A percentile compares a stretch with the other conserved stretches of the same genome.
Evolutionary conservation across 2,888 invertebrate genomes (phyloP).

Genomic region (Nineta flava): DNA sequence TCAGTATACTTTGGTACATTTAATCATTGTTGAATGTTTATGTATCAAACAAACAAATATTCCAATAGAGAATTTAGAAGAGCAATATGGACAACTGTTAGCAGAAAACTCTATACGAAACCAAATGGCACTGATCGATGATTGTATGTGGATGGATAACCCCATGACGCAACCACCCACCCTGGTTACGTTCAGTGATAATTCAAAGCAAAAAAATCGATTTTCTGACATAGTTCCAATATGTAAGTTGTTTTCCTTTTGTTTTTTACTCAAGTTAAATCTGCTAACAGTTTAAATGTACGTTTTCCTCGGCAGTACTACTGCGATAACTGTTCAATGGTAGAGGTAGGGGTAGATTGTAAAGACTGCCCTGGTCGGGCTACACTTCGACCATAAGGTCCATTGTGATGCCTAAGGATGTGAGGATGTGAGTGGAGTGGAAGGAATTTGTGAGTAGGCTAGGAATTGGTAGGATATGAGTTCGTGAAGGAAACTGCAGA

Average conservation of each 20-base stretch:
- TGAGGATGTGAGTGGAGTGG: no score
- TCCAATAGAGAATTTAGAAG: conserved; percentile 21
- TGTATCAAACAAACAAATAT: conserved; percentile 23
- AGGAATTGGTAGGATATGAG: no score
- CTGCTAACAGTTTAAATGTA: no score
- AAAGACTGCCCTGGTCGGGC: no score
- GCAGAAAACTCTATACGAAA: conserved; percentile 17
- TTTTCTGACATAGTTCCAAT: conserved; percentile 25
- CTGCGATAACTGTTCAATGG: no score
- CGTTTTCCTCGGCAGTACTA: no score
- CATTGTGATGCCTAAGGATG: no score
- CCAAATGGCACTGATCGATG: conserved; percentile 23
- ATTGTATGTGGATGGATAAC: conserved; percentile 27
- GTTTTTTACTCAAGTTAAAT: no score
- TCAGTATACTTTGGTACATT: conserved; percentile 31
- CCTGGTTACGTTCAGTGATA: conserved; percentile 11
- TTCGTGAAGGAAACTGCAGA: no score
- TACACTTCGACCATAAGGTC: no score
- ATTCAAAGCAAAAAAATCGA: conserved; percentile 23
- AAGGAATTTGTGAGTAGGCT: no score
- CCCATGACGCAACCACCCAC: conserved; percentile 20
- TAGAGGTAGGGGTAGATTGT: no score
- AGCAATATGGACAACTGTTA: conserved; percentile 17
- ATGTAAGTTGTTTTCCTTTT: conserved; percentile 10
- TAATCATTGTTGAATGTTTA: conserved; percentile 28